A percentile compares a stretch with the other conserved stretches of the same genome.
These are phyloP conservation scores for Albula glossodonta DNA, from an alignment of 2,113 vertebrate species.

Conservation along the genomic window DNA sequence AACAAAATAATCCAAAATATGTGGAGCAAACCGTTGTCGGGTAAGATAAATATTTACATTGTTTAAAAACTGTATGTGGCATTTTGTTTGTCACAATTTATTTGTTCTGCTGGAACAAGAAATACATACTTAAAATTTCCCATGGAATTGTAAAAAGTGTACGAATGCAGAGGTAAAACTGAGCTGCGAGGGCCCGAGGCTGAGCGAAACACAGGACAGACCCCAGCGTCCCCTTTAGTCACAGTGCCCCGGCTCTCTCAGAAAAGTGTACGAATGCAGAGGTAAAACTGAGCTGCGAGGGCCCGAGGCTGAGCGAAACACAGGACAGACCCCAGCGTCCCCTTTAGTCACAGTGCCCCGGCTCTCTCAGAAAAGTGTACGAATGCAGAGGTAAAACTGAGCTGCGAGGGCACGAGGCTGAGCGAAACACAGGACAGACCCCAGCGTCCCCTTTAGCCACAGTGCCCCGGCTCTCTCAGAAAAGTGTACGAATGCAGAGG, in stretches of 20 bases:
- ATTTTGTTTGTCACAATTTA: slow-evolving; percentile 44
- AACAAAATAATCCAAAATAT: slow-evolving; percentile 17
- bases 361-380: too few relatives aligned
- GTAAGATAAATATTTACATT: slow-evolving; percentile 34
- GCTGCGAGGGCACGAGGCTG: too few relatives aligned
- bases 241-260: too few relatives aligned
- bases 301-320: neutral
- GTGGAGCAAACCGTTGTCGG: slow-evolving; percentile 2
- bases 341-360: too few relatives aligned
- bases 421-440: too few relatives aligned
- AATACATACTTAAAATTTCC: slow-evolving; percentile 62
- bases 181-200: neutral
- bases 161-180: neutral
- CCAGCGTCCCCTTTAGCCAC: too few relatives aligned
- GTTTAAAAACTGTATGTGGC: slow-evolving; percentile 37
- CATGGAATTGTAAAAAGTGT: slow-evolving; percentile 7
- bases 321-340: too few relatives aligned
- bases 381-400: too few relatives aligned
- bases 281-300: neutral
- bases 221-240: too few relatives aligned
- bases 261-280: neutral
- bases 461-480: too few relatives aligned
- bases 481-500: too few relatives aligned
- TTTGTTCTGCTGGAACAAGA: slow-evolving; percentile 66
- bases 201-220: neutral